These are phyloP conservation scores for Dallia pectoralis DNA, from an alignment of 2,797 vertebrate genomes.

Conservation along the genomic window DNA sequence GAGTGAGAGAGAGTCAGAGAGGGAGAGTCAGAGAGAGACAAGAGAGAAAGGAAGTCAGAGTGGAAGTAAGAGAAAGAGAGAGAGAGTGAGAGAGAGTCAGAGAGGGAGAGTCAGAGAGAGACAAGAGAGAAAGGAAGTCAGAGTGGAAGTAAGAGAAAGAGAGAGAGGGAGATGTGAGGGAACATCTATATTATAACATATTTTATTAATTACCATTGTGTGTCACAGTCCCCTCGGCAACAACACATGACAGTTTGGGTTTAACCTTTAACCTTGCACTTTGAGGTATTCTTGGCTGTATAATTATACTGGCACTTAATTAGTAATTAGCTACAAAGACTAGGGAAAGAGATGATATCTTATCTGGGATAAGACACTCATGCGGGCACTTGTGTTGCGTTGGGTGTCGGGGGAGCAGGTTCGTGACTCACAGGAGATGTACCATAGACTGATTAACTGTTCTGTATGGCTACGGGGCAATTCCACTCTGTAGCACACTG, in stretches of 20 bases:
- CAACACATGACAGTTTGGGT: constrained; percentile 33
- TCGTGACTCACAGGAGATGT: no score
- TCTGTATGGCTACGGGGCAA: no score
- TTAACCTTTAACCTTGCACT: constrained; percentile 59
- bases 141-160: no score
- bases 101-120: neutral
- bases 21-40: neutral
- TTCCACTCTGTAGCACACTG: no score
- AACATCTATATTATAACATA: constrained; percentile 41
- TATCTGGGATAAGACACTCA: constrained; percentile 24
- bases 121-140: neutral
- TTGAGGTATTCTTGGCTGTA: constrained; percentile 61
- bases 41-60: no score
- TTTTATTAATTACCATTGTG: constrained; percentile 68
- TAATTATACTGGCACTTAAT: constrained; percentile 64
- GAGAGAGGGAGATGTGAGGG: neutral
- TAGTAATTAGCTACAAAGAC: constrained; percentile 58
- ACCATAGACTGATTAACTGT: no score
- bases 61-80: neutral
- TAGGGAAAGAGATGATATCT: constrained; percentile 56
- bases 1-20: neutral
- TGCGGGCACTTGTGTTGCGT: neutral
- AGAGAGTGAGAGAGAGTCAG: neutral
- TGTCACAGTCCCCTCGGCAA: constrained; percentile 52
- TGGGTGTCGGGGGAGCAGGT: no score